Evolutionary conservation across 2,888 invertebrate species (phyloP).

Genomic region (Tachina fera): DNA sequence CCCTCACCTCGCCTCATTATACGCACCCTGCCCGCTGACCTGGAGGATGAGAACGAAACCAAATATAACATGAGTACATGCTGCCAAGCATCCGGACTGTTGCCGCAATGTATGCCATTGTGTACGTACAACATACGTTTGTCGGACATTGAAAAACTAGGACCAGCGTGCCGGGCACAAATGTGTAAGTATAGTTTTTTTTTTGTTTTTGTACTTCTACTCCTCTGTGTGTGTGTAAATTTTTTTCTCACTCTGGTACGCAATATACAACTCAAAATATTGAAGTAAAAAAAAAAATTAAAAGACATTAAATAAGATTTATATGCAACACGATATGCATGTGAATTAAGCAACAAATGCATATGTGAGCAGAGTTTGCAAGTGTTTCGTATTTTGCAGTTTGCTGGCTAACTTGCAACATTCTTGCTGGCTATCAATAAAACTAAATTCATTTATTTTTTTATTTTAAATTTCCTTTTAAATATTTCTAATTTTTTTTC

Average conservation of each 20-base stretch:
- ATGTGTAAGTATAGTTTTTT: constrained; percentile 85
- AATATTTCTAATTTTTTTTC: constrained; percentile 13
- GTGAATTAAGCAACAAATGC: constrained; percentile 63
- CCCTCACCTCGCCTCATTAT: constrained; percentile 90
- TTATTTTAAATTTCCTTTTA: constrained; percentile 4
- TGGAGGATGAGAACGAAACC: constrained; percentile 82
- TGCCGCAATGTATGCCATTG: constrained; percentile 87
- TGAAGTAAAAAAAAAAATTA: constrained; percentile 42
- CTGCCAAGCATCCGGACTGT: constrained; percentile 87
- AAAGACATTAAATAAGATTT: constrained; percentile 72
- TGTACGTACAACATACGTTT: constrained; percentile 93
- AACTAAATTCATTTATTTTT: constrained; percentile 32
- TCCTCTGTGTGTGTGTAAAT: not conserved
- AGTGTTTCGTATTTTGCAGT: constrained; percentile 23
- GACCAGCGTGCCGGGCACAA: constrained; percentile 89
- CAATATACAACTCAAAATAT: constrained; percentile 49
- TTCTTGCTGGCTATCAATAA: constrained; percentile 44
- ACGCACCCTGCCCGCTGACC: constrained; percentile 85
- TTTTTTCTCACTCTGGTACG: constrained; percentile 46
- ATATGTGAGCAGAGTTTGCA: constrained; percentile 34
- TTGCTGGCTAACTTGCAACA: constrained; percentile 37
- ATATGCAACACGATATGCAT: constrained; percentile 70
- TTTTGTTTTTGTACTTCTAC: not conserved
- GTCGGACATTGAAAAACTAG: constrained; percentile 89
- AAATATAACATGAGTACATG: constrained; percentile 92